Evolutionary conservation across 2,797 vertebrate genomes (phyloP), one percentile per base, ranked within the genome.

Genomic region (Miopithecus talapoin): DNA sequence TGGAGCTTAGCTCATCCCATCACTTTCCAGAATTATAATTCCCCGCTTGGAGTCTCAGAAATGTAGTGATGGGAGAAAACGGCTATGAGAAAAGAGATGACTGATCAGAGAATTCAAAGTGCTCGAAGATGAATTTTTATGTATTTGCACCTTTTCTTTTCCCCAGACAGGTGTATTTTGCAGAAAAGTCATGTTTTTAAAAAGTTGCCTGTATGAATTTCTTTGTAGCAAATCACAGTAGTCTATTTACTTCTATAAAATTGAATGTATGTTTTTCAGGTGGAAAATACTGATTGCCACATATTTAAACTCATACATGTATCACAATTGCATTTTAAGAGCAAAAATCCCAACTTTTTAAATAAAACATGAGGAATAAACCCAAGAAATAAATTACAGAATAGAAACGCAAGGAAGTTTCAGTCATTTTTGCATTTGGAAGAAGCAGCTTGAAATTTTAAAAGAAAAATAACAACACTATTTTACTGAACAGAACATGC

Each of bases 401-500:
- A 83, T 68, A 50, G 89, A 84, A 90, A 88, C 48, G 87, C 89
- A 96, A 85, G 97, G 80, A 33, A 78, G 2, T 36, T 21, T 39
- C 22, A 88, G 89, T 95, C 90, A 89, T 68, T 97, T 95, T 89
- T 95, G 81, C 96, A 93, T 96, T 84, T 91, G 61, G 78, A 95
- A 93, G 26, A 70, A 95, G 96, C 76, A 96, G 72, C 36, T 46
- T 50, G 70, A 83, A 88, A 61, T 96, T 86, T 94, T 79, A 70
- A 95, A 97, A 96, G 97, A 96, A 95, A 98, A 96, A 96, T 93
- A 96, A 68, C 59, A 94, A 10, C 19, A 78, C 33, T 28, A 57
- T 14, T 4, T 0, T 41, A 4, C 48, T 26, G 41, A 76, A 92
- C 10, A 9, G 92, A 96, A 89, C 95, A 94, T 41, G 97, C 96